Percentiles rank a stretch among this genome's conserved stretches.
Conservation (phyloP, 2,888 invertebrate species). For the Drosophila rellima region DNA sequence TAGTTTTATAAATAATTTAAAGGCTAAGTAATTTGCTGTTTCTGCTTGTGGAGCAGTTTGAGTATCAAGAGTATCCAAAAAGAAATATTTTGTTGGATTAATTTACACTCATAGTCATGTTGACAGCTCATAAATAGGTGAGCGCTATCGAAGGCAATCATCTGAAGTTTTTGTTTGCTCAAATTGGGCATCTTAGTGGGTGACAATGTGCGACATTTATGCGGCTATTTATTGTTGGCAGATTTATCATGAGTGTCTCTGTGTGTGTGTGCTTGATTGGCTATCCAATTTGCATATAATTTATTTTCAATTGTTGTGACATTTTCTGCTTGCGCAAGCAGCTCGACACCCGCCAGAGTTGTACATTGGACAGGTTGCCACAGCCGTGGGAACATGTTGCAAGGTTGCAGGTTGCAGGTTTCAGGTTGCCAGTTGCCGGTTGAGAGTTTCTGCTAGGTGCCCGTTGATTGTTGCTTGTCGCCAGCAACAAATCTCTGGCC, state of each 20-base stretch:
- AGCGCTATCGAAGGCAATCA: conserved; percentile 24
- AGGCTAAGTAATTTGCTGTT: too few relatives aligned
- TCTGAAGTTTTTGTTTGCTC: conserved; percentile 21
- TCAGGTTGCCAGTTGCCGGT: conserved; percentile 37
- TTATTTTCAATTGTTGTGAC: conserved; percentile 80
- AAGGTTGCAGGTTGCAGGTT: conserved; percentile 29
- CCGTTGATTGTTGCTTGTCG: conserved; percentile 21
- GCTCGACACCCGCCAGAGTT: conserved; percentile 31
- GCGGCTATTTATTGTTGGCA: conserved; percentile 42
- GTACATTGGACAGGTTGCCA: conserved; percentile 56
- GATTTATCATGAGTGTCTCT: conserved; percentile 41
- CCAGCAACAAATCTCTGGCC: conserved; percentile 28
- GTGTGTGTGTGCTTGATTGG: conserved; percentile 54
- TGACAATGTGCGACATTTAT: conserved; percentile 49
- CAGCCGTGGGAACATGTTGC: conserved; percentile 66
- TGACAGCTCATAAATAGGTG: conserved; percentile 45
- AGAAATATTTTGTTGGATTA: neutral
- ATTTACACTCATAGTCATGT: conserved; percentile 21
- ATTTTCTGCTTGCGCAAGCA: conserved; percentile 67
- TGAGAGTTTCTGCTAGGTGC: neutral
- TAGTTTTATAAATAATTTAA: neutral
- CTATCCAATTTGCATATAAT: conserved; percentile 76
- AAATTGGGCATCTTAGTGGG: conserved; percentile 53
- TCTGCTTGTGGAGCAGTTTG: neutral
- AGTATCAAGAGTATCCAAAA: neutral